A percentile compares a stretch with the other conserved stretches of the same genome.
Conservation (phyloP, 2,888 invertebrate genomes). For the Autographa gamma region DNA sequence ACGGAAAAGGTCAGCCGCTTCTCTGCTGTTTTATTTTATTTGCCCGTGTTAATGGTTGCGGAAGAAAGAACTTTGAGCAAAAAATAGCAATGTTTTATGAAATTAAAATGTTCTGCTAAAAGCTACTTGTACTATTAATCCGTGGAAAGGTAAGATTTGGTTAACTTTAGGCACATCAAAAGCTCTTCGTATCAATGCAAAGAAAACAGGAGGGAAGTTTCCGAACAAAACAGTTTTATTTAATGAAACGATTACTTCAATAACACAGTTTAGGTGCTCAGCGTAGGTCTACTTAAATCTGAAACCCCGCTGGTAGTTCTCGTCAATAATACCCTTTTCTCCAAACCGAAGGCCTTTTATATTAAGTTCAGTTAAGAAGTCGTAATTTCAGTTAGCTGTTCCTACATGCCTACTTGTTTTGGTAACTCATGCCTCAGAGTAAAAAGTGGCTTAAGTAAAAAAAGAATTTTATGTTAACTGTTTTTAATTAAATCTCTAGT, state of each 20-base stretch:
- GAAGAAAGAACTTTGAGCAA: background rate
- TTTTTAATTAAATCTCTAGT: no score
- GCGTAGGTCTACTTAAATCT: constrained; percentile 35
- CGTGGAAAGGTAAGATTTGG: no score
- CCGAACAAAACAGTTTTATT: constrained; percentile 10
- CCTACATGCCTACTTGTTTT: background rate
- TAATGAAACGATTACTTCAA: constrained; percentile 28
- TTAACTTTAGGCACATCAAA: background rate
- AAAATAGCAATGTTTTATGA: background rate
- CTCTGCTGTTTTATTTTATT: background rate
- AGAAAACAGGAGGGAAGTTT: background rate
- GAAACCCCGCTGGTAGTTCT: constrained; percentile 32
- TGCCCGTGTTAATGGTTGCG: background rate
- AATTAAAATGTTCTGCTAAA: background rate
- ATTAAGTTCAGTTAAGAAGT: background rate
- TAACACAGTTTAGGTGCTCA: constrained; percentile 35
- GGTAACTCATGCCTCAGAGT: no score
- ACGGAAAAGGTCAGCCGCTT: background rate
- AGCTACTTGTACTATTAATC: background rate
- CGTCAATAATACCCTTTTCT: constrained; percentile 25
- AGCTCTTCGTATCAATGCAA: no score
- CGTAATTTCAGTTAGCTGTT: background rate
- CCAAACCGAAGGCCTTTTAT: background rate
- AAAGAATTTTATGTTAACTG: no score
- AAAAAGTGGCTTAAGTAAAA: no score